Conservation (phyloP, 1,140 invertebrate genomes). For the Sweltsa coloradensis region DNA sequence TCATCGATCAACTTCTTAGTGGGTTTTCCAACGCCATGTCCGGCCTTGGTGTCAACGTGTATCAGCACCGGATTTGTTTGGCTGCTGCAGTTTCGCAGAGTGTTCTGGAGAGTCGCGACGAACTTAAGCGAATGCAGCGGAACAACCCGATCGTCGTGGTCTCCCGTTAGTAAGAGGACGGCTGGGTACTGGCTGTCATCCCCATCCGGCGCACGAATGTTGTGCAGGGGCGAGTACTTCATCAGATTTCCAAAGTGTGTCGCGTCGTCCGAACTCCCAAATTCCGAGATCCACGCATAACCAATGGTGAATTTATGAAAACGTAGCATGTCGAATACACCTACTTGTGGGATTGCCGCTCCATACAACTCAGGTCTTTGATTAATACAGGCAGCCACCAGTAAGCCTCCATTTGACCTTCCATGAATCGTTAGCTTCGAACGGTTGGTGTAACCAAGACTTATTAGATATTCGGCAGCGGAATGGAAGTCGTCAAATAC, state of each 20-base stretch:
- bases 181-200: conserved; percentile 69
- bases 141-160: conserved; percentile 96
- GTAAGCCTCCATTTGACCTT: conserved; percentile 90
- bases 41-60: conserved; percentile 86
- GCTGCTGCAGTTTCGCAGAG: conserved; percentile 41
- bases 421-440: conserved; percentile 80
- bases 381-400: conserved; percentile 86
- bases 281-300: conserved; percentile 93
- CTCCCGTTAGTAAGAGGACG: conserved; percentile 80
- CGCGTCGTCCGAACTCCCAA: conserved; percentile 78
- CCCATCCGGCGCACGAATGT: conserved; percentile 55
- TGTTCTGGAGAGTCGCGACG: conserved; percentile 80
- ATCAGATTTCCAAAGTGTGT: conserved; percentile 80
- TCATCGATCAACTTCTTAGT: conserved; percentile 88
- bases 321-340: conserved; percentile 93
- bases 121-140: conserved; percentile 93
- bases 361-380: conserved; percentile 92
- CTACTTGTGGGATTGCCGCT: conserved; percentile 80
- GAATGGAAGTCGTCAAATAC: conserved; percentile 93
- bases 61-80: conserved; percentile 85
- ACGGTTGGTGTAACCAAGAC: conserved; percentile 65
- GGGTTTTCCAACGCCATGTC: conserved; percentile 93
- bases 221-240: conserved; percentile 94
- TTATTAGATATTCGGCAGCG: conserved; percentile 83
- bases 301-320: conserved; percentile 99